These are phyloP conservation scores for Amphilophus citrinellus DNA, from an alignment of 2,113 vertebrate species.

Conservation along the genomic window DNA sequence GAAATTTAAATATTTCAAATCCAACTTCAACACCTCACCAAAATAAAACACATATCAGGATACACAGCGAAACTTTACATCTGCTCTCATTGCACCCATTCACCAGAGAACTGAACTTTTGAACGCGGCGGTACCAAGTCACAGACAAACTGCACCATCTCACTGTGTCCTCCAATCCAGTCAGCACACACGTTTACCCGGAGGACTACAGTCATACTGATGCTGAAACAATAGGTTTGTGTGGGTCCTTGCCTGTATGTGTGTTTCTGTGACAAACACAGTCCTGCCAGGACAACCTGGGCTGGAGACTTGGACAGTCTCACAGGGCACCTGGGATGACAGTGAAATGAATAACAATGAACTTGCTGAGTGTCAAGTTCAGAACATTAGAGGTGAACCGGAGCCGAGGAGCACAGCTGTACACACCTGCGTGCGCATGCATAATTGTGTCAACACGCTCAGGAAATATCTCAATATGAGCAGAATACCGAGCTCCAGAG, in stretches of 20 bases:
- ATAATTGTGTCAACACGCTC: conserved; percentile 41
- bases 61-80: background rate
- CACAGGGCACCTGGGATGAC: conserved; percentile 55
- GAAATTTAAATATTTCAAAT: conserved; percentile 14
- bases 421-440: conserved; percentile 30
- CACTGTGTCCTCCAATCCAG: conserved; percentile 57
- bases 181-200: conserved; percentile 64
- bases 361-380: conserved; percentile 65
- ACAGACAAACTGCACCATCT: conserved; percentile 59
- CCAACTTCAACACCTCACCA: background rate
- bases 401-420: conserved; percentile 23
- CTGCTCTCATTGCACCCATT: conserved; percentile 13
- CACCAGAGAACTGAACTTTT: conserved; percentile 58
- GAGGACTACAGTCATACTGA: conserved; percentile 49
- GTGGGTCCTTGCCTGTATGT: conserved; percentile 34
- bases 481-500: conserved; percentile 32
- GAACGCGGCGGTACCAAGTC: conserved; percentile 52
- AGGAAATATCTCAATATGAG: conserved; percentile 69
- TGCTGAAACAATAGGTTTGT: conserved; percentile 64
- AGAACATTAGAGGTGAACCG: conserved; percentile 55
- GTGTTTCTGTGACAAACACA: conserved; percentile 47
- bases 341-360: conserved; percentile 79
- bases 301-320: conserved; percentile 57
- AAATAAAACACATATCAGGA: conserved; percentile 15
- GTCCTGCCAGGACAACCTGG: conserved; percentile 47